Percentiles rank a stretch among this genome's conserved stretches.
Conservation (phyloP, 2,113 vertebrate species). For the Struthidea cinerea region DNA sequence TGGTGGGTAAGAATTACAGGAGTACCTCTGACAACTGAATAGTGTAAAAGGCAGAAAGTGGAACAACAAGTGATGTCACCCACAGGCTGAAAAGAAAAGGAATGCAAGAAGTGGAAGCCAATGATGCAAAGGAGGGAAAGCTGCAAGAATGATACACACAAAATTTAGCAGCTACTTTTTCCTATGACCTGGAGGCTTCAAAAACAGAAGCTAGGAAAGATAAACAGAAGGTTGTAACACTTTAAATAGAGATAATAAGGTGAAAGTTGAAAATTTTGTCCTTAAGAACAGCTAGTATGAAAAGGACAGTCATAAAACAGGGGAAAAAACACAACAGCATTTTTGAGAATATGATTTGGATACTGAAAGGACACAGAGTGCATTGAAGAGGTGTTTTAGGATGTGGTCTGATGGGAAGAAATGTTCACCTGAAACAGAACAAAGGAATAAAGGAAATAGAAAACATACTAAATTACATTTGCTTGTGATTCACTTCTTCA, state of each 20-base stretch:
- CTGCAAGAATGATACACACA: not conserved
- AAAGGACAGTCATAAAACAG: not conserved
- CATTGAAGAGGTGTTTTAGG: not conserved
- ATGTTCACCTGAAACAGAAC: not conserved
- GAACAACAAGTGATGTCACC: not conserved
- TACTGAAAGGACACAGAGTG: not conserved
- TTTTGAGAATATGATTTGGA: not conserved
- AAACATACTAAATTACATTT: not conserved
- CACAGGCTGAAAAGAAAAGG: not conserved
- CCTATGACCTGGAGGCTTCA: not conserved
- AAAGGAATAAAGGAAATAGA: not conserved
- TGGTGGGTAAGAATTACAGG: not conserved
- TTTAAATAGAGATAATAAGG: not conserved
- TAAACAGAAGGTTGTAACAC: not conserved
- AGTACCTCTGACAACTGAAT: not conserved
- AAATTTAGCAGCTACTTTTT: not conserved
- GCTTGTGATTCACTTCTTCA: not conserved
- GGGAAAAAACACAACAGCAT: rapidly evolving
- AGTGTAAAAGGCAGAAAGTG: not conserved
- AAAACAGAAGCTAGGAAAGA: not conserved
- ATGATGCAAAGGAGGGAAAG: not conserved
- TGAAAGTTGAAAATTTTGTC: not conserved
- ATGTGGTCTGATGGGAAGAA: not conserved
- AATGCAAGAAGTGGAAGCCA: not conserved
- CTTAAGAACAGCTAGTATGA: not conserved